phyloP scores from a whole-genome alignment of 2,888 invertebrate genomes.

The Heterodera filipjevi region DNA sequence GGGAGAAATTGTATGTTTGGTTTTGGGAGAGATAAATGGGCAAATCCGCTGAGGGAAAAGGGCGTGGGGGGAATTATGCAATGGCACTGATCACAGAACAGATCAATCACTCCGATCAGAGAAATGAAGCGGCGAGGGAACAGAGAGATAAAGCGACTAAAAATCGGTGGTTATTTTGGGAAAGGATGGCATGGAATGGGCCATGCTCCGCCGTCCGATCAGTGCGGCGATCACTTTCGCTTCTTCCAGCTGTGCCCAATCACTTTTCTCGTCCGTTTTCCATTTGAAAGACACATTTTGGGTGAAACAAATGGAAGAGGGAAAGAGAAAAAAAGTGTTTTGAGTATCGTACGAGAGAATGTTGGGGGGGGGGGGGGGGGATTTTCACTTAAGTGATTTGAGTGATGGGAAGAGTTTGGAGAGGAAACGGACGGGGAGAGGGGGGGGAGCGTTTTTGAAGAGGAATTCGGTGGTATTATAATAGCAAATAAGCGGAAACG shows the following conservation, averaged over 20 bases:
- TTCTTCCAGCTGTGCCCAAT: neutral
- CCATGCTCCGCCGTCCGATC: neutral
- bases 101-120: neutral
- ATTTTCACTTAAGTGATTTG: neutral
- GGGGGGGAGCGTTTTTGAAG: neutral
- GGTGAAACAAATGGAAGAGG: neutral
- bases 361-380: neutral
- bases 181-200: neutral
- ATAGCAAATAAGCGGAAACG: constrained; percentile 7
- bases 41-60: too few relatives aligned
- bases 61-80: too few relatives aligned
- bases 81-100: too few relatives aligned
- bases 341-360: neutral
- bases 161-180: neutral
- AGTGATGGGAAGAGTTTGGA: neutral
- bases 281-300: neutral
- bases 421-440: neutral
- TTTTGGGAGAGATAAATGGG: neutral
- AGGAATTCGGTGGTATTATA: neutral
- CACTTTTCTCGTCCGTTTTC: neutral
- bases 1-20: neutral
- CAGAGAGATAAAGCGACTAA: neutral
- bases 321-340: neutral
- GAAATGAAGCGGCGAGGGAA: neutral
- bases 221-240: neutral